phyloP scores from a whole-genome alignment of 2,888 invertebrate species.

The Thera britannica region DNA sequence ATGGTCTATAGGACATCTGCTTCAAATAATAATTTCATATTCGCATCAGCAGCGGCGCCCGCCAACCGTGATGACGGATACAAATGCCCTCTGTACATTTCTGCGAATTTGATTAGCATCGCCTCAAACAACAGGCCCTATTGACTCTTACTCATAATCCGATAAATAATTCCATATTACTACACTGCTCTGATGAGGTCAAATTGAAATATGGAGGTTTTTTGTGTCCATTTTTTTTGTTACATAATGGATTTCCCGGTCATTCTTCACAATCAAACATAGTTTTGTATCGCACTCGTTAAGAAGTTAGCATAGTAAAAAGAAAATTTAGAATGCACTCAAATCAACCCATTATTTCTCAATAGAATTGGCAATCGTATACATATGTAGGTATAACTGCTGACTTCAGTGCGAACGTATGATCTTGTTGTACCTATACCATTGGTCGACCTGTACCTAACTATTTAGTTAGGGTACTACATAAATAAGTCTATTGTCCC shows the following conservation, averaged over 20 bases:
- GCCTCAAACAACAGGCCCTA: conserved; percentile 53
- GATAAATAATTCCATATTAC: conserved; percentile 62
- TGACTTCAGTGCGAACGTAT: too few species aligned
- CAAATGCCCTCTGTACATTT: conserved; percentile 76
- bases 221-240: conserved; percentile 23
- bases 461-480: background rate
- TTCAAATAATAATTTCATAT: conserved; percentile 80
- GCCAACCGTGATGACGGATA: conserved; percentile 66
- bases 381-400: too few species aligned
- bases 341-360: too few species aligned
- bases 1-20: conserved; percentile 64
- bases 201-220: conserved; percentile 36
- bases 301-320: too few species aligned
- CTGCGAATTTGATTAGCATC: conserved; percentile 76
- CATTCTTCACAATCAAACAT: too few species aligned
- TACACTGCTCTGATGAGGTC: conserved; percentile 40
- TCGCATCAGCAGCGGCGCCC: conserved; percentile 57
- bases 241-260: too few species aligned
- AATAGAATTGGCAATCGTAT: too few species aligned
- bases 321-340: too few species aligned
- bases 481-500: conserved; percentile 40
- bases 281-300: too few species aligned
- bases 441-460: background rate
- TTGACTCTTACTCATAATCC: conserved; percentile 64
- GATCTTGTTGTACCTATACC: background rate